Evolutionary conservation across 2,113 vertebrate species (phyloP).

Genomic region (Pterocles gutturalis): DNA sequence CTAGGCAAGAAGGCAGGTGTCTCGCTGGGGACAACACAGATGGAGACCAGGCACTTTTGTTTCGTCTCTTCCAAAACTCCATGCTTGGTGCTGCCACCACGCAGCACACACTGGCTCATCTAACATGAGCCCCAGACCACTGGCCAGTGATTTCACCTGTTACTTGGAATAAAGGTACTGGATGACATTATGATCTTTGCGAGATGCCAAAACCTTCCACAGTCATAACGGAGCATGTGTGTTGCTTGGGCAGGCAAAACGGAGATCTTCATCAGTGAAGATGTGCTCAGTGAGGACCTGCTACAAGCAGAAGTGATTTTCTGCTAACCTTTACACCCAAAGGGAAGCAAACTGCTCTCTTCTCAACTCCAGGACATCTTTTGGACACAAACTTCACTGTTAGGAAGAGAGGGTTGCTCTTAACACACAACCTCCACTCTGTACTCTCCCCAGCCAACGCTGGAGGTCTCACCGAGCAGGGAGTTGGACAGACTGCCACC

Average conservation of each 20-base stretch:
- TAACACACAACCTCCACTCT: not conserved
- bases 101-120: not conserved
- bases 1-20: not conserved
- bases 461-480: not conserved
- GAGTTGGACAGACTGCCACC: not conserved
- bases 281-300: not conserved
- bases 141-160: not conserved
- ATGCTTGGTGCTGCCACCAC: not conserved
- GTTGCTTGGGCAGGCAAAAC: not conserved
- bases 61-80: not conserved
- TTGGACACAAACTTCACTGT: not conserved
- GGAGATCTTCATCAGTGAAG: not conserved
- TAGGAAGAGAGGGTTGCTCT: not conserved
- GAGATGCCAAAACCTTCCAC: not conserved
- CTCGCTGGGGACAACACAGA: fast-evolving
- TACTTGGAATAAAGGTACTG: not conserved
- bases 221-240: fast-evolving
- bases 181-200: not conserved
- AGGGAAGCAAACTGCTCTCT: not conserved
- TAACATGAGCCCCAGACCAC: not conserved
- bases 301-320: not conserved
- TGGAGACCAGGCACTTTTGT: not conserved
- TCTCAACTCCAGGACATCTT: not conserved
- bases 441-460: fast-evolving
- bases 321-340: not conserved